Percentiles rank a stretch among this genome's conserved stretches.
Conservation (phyloP, 2,797 vertebrate genomes). For the Danionella dracula region DNA sequence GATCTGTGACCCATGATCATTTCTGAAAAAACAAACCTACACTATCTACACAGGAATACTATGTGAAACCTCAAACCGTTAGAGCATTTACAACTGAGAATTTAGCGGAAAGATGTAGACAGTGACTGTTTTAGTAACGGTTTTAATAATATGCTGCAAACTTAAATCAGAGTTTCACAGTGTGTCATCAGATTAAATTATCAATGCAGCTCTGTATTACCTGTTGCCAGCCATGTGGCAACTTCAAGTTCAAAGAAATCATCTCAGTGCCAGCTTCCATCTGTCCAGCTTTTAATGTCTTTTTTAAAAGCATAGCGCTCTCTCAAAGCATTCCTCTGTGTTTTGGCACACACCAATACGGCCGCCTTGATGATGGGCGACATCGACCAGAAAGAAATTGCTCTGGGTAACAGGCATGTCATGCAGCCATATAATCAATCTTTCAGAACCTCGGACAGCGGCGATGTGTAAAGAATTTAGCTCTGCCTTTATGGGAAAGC, state of each 20-base stretch:
- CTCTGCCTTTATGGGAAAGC: background rate
- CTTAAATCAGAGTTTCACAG: background rate
- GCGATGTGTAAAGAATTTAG: background rate
- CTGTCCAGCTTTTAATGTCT: background rate
- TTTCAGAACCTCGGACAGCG: slow-evolving; percentile 16
- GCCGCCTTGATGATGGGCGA: background rate
- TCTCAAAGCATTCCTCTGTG: background rate
- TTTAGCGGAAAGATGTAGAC: no score
- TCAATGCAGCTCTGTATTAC: background rate
- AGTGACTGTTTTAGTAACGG: no score
- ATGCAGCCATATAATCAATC: slow-evolving; percentile 27
- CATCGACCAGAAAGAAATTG: slow-evolving; percentile 22
- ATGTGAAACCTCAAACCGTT: no score
- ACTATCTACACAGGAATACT: no score
- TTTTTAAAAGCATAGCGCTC: slow-evolving; percentile 14
- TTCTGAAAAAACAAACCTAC: no score
- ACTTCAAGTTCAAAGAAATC: slow-evolving; percentile 9
- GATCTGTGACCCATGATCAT: no score
- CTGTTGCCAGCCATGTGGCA: background rate
- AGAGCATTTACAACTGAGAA: no score
- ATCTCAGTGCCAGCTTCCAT: background rate
- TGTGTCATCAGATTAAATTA: no score
- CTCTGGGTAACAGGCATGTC: slow-evolving; percentile 24
- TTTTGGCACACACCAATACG: slow-evolving; percentile 1
- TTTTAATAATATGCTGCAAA: no score